Evolutionary conservation across 2,888 invertebrate species (phyloP), one percentile per base, ranked within the genome.

Genomic region (Synergus umbraculus): DNA sequence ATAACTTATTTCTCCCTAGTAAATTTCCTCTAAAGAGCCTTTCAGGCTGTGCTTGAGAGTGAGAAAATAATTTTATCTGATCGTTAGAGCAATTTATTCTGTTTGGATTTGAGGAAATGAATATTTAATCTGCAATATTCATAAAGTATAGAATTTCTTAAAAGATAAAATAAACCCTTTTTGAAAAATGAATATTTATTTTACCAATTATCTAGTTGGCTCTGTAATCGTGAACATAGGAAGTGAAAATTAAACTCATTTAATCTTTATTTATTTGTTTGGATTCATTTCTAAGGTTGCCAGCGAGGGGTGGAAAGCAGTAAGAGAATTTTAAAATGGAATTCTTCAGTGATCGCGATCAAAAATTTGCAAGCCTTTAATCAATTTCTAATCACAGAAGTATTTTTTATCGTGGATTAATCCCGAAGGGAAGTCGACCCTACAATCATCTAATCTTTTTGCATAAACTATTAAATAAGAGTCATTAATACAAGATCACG

Each of bases 401-500:
- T 73, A 73, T 73, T 54, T 54, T 69, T 73, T 37, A 54, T 54
- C 12, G 9, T 54, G n/a, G n/a, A 73, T 73, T 54, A 73, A 73
- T 54, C 44, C 73, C 54, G 12, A 43, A 49, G 73, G 54, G 54
- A 73, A 73, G 73, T 54, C 49, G 9, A 73, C 37, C 49, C 73
- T 73, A 54, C 73, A 73, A 73, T 73, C 73, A 54, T 54, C 54
- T 73, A 73, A 73, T 54, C 37, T 73, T 73, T 73, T 73, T 54
- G n/a, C 73, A 49, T 41, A 37, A 54, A 73, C 73, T 73, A 73
- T 73, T 73, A 73, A 73, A 73, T 73, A 73, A 73, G 73, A 73
- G 37, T 73, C 54, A 73, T 73, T 73, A 73, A 73, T 73, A 73
- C 69, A 73, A 49, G 69, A 73, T 73, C 73, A 54, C 54, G 73